Percentiles rank a stretch among this genome's conserved stretches.
phyloP scores from a whole-genome alignment of 2,888 invertebrate species.

The Pimpla rufipes region DNA sequence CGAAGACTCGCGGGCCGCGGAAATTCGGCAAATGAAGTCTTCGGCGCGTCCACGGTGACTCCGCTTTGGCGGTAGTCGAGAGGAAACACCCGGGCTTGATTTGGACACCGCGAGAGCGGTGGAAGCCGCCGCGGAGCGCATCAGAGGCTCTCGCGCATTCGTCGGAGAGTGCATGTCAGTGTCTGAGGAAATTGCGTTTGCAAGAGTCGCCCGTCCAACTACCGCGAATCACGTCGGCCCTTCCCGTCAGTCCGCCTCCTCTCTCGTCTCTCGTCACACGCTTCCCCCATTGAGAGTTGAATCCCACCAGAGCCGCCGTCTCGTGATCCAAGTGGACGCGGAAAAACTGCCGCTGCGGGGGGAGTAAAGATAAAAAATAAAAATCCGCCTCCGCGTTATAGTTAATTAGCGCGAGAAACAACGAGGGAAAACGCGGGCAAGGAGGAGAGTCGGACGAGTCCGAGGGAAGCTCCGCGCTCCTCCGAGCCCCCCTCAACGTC shows the following conservation, averaged over 20 bases:
- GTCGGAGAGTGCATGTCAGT: conserved; percentile 22
- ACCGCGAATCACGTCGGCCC: conserved; percentile 34
- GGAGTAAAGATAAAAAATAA: conserved; percentile 14
- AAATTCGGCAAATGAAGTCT: conserved; percentile 54
- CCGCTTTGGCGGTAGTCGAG: conserved; percentile 19
- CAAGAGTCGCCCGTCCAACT: conserved; percentile 47
- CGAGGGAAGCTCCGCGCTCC: conserved; percentile 21
- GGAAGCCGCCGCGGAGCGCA: conserved; percentile 4
- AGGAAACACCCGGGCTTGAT: conserved; percentile 36
- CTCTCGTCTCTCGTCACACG: conserved; percentile 19
- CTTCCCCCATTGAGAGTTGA: not conserved
- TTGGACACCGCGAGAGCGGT: conserved; percentile 12
- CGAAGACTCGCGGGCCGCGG: not conserved
- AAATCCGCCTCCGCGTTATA: conserved; percentile 1
- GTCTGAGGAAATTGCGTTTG: conserved; percentile 61
- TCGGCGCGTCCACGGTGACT: conserved; percentile 26
- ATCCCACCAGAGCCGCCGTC: not conserved
- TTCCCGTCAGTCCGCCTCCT: conserved; percentile 45
- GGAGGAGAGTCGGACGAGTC: not conserved
- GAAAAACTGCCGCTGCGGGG: not conserved
- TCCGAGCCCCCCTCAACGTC: conserved; percentile 15
- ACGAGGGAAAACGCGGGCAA: not conserved
- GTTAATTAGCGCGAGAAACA: conserved; percentile 38
- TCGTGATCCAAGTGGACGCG: not conserved
- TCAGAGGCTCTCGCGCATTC: conserved; percentile 22